Percentiles rank a stretch among this genome's conserved stretches.
Evolutionary conservation across 1,140 invertebrate species (phyloP).

Genomic region (Rhyacophila brunnea): DNA sequence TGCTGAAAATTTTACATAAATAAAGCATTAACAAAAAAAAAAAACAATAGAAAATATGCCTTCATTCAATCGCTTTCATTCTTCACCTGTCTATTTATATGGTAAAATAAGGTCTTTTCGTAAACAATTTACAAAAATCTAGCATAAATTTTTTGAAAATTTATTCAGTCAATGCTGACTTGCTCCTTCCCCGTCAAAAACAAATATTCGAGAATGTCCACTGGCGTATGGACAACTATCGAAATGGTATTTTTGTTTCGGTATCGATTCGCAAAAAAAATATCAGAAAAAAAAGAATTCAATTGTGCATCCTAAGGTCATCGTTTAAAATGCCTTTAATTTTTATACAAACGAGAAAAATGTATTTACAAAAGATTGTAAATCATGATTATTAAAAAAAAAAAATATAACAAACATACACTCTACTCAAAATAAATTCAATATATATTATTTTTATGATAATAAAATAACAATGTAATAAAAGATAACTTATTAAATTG

Average conservation of each 20-base stretch:
- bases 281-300: background rate
- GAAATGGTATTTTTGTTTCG: conserved; percentile 1
- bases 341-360: background rate
- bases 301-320: background rate
- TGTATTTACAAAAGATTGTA: conserved; percentile 18
- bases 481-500: background rate
- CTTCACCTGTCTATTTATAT: background rate
- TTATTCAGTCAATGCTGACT: conserved; percentile 4
- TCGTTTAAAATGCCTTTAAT: background rate
- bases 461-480: background rate
- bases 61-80: background rate
- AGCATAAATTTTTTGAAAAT: background rate
- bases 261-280: background rate
- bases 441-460: background rate
- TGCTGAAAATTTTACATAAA: conserved; percentile 17
- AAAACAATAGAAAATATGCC: conserved; percentile 3
- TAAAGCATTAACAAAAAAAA: background rate
- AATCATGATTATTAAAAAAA: conserved; percentile 8
- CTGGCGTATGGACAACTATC: conserved; percentile 9
- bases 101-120: background rate
- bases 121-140: background rate
- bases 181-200: background rate
- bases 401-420: conserved; percentile 8
- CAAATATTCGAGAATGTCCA: background rate
- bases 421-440: background rate